Conservation (phyloP, 2,113 vertebrate genomes). For the Malurus cyaneus region DNA sequence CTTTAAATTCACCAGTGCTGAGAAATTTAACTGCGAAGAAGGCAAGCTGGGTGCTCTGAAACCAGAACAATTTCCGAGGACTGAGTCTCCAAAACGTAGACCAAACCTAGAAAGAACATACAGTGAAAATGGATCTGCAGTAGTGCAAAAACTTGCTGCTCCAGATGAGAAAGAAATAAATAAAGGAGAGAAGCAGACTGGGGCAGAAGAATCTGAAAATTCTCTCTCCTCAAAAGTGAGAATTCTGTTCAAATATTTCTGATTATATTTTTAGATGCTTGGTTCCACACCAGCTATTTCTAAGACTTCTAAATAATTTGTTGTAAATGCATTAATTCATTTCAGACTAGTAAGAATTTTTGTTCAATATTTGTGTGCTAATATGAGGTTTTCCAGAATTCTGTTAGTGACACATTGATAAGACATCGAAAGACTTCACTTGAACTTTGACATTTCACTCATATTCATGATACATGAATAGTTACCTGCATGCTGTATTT, state of each 20-base stretch:
- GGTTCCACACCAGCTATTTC: neutral
- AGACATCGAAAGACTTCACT: neutral
- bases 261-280: neutral
- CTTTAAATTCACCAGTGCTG: slow-evolving; percentile 3
- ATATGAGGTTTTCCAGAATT: neutral
- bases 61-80: slow-evolving; percentile 59
- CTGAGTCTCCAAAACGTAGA: slow-evolving; percentile 46
- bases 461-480: neutral
- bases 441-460: neutral
- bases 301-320: neutral
- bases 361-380: neutral
- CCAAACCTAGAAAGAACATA: slow-evolving; percentile 54
- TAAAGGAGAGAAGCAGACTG: neutral
- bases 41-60: slow-evolving; percentile 36
- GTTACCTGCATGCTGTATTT: neutral
- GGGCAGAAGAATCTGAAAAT: neutral
- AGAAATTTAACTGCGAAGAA: neutral
- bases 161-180: neutral
- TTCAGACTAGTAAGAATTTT: neutral
- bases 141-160: neutral
- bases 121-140: slow-evolving; percentile 10
- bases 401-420: neutral
- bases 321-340: neutral
- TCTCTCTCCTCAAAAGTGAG: slow-evolving; percentile 57
- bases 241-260: neutral